A percentile compares a stretch with the other conserved stretches of the same genome.
Evolutionary conservation across 2,888 invertebrate species (phyloP).

Genomic region (Apomyelois bistriatella): DNA sequence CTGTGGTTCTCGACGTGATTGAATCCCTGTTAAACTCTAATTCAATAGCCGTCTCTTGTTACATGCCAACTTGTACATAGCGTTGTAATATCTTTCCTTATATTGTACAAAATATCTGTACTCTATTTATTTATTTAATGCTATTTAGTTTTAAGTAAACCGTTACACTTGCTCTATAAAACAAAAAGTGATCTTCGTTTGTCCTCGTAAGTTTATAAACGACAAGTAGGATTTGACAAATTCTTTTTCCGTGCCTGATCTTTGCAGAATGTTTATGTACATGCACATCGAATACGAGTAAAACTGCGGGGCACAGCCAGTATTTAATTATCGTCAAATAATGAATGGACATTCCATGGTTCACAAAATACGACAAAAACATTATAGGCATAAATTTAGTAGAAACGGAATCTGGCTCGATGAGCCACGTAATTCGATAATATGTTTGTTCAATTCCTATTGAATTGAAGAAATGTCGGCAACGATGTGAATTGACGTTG

Average conservation of each 20-base stretch:
- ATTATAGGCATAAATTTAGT: not conserved
- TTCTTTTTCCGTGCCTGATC: too few species aligned
- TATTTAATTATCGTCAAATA: not conserved
- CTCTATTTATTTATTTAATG: too few species aligned
- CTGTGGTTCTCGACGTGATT: constrained; percentile 13
- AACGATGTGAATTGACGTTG: not conserved
- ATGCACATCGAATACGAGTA: too few species aligned
- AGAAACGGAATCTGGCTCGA: not conserved
- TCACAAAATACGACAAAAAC: not conserved
- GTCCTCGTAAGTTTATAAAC: too few species aligned
- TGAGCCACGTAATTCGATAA: constrained; percentile 10
- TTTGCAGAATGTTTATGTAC: too few species aligned
- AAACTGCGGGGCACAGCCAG: too few species aligned
- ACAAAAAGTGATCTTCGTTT: too few species aligned
- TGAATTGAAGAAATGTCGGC: constrained; percentile 7
- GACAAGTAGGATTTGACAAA: too few species aligned
- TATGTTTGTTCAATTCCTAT: constrained; percentile 6
- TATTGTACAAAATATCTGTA: not conserved
- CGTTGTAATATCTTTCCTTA: not conserved
- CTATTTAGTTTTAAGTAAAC: too few species aligned
- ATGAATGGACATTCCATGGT: not conserved
- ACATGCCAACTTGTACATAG: not conserved
- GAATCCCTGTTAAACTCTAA: constrained; percentile 10
- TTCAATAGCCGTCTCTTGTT: constrained; percentile 1
- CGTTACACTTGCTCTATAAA: too few species aligned